Evolutionary conservation across 23 tunicate genomes (phyloP), one percentile per base, ranked within the genome.

Genomic region (Styela clava): DNA sequence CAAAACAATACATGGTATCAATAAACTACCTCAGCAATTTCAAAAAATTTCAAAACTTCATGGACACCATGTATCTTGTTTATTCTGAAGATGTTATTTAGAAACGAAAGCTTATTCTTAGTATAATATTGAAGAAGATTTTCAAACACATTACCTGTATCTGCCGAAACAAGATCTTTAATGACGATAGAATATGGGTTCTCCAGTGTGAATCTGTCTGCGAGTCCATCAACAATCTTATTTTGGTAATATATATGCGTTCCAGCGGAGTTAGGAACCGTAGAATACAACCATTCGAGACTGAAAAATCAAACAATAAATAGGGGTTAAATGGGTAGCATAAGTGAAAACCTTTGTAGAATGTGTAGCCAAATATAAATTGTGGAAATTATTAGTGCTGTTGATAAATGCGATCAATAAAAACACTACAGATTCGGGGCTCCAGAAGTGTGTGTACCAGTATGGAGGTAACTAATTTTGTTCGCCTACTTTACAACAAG

Each of bases 201-300:
- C 21, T 28, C 2, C 5, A 73, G 34, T 23, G 62, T 2, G 19
- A 73, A 56, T 72, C 35, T 63, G 37, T 2, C 44, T 0, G 24
- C 56, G 24, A 52, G 27, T 34, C 34, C 35, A 0, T 74, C 2
- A 2, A 74, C 62, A 62, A 83, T 1, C 0, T 1, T 24, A 7
- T 36, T 31, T 27, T 74, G 36, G 63, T 35, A 76, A 76, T 36
- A 76, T 7, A 76, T 35, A 2, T 44, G 64, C 19, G 24, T 52
- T 27, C 69, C 37, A 27, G 44, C 61, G 12, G 69, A 28, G 2
- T 33, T 51, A 2, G 3, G 29, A n/a, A 35, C 37, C 2, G 79
- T 7, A 29, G 71, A 21, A 72, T 73, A 83, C 31, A 30, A 16
- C 86, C 86, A 83, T 74, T 83, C 86, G 28, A 83, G 25, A 2